Percentiles rank a stretch among this genome's conserved stretches.
Evolutionary conservation across 2,113 vertebrate species (phyloP).

Genomic region (Hypocryptadius cinnamomeus): DNA sequence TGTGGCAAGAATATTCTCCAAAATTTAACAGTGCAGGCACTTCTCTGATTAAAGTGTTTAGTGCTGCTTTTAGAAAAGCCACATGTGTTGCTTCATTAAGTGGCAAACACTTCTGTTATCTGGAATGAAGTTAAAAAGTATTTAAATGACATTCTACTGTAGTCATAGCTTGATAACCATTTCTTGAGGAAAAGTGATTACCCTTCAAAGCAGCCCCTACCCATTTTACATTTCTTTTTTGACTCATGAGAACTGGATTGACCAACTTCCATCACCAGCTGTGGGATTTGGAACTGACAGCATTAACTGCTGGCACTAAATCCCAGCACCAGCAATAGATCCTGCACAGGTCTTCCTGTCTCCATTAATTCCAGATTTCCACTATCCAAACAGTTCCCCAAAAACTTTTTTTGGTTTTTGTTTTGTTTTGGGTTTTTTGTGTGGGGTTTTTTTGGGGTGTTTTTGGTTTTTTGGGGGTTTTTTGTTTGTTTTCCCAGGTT

Average conservation of each 20-base stretch:
- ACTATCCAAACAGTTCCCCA: background rate
- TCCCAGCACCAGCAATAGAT: background rate
- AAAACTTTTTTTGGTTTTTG: background rate
- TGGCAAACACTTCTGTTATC: background rate
- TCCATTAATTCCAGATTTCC: background rate
- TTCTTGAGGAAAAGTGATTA: background rate
- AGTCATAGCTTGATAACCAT: background rate
- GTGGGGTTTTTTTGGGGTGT: background rate
- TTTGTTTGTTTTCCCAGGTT: background rate
- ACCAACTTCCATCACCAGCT: background rate
- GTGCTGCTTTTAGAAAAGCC: conserved; percentile 37
- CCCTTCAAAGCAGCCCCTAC: background rate
- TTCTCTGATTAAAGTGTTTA: conserved; percentile 54
- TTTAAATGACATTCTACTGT: background rate
- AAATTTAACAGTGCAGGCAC: conserved; percentile 19
- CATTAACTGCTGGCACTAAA: background rate
- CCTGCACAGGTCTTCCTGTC: background rate
- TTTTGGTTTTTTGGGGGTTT: background rate
- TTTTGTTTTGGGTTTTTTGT: no score
- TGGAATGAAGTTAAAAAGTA: background rate
- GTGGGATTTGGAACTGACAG: background rate
- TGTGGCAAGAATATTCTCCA: conserved; percentile 32
- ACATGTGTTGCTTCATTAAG: background rate
- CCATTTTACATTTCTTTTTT: background rate
- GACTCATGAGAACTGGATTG: background rate